Evolutionary conservation across 2,888 invertebrate species (phyloP).

Genomic region (Anoplius nigerrimus): DNA sequence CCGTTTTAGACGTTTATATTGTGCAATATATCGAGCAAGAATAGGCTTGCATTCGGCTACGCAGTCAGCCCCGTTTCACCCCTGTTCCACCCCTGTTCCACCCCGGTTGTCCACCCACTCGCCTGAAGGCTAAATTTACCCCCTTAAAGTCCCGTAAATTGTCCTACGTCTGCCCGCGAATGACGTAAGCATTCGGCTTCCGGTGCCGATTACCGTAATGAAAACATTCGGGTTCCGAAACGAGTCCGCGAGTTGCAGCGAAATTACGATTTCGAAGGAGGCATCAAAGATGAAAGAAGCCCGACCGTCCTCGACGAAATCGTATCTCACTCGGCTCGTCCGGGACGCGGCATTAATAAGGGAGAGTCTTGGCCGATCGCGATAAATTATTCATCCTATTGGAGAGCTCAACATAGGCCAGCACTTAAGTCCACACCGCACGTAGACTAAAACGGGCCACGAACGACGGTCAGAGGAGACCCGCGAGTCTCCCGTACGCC

Average conservation of each 20-base stretch:
- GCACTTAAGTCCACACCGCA: constrained; percentile 31
- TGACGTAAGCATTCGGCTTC: no score
- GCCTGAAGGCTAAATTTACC: constrained; percentile 21
- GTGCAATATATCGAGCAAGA: constrained; percentile 38
- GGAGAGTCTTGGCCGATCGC: constrained; percentile 3
- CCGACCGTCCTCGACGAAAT: no score
- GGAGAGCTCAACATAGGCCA: constrained; percentile 30
- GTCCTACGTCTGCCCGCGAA: no score
- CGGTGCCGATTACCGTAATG: no score
- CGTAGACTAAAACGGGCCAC: background rate
- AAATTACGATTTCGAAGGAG: no score
- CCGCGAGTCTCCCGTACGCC: background rate
- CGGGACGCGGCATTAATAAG: background rate
- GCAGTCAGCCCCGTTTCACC: background rate
- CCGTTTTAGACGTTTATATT: constrained; percentile 39
- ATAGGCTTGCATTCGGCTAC: constrained; percentile 30
- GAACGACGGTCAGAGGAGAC: background rate
- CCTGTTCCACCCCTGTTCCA: background rate
- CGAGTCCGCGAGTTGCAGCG: no score
- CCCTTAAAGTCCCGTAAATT: background rate
- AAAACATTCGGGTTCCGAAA: no score
- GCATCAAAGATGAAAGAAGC: no score
- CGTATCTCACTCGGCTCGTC: background rate
- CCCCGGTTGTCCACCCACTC: constrained; percentile 17
- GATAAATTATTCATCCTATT: constrained; percentile 41